phyloP scores from a whole-genome alignment of 92 coral and sea anemone species.

The Bergia sp. region DNA sequence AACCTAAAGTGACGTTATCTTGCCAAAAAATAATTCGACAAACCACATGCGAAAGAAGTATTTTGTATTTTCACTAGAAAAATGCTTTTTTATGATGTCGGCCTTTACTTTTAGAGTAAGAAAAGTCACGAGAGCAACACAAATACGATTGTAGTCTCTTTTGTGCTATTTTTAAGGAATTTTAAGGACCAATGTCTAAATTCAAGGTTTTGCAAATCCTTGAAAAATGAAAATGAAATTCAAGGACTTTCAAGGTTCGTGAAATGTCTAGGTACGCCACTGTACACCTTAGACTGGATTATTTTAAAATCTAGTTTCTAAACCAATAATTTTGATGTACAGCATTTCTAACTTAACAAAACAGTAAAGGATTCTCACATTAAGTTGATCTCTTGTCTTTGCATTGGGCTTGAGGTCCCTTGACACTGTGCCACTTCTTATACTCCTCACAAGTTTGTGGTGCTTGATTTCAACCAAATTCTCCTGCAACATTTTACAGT shows the following conservation, averaged over 20 bases:
- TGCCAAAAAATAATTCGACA: no score
- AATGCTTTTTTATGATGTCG: no score
- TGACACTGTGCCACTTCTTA: conserved; percentile 97
- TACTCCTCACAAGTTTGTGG: conserved; percentile 92
- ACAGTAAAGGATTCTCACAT: conserved; percentile 56
- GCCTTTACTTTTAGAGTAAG: no score
- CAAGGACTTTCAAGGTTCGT: no score
- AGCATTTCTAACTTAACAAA: background rate
- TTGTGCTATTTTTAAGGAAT: background rate
- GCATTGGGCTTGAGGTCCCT: conserved; percentile 98
- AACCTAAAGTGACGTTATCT: no score
- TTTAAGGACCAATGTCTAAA: background rate
- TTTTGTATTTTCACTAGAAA: no score
- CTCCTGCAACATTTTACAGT: conserved; percentile 66
- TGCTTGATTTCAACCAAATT: conserved; percentile 94
- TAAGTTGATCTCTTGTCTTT: conserved; percentile 91
- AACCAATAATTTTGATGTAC: background rate
- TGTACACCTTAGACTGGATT: background rate
- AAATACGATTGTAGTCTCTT: no score
- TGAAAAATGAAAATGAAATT: no score
- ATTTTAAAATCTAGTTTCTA: background rate
- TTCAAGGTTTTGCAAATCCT: no score
- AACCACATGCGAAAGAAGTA: no score
- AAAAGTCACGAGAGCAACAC: no score
- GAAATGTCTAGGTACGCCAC: no score